A percentile compares a stretch with the other conserved stretches of the same genome.
These are phyloP conservation scores for Phytoseiulus persimilis DNA, from an alignment of 2,888 invertebrate species.

Conservation along the genomic window DNA sequence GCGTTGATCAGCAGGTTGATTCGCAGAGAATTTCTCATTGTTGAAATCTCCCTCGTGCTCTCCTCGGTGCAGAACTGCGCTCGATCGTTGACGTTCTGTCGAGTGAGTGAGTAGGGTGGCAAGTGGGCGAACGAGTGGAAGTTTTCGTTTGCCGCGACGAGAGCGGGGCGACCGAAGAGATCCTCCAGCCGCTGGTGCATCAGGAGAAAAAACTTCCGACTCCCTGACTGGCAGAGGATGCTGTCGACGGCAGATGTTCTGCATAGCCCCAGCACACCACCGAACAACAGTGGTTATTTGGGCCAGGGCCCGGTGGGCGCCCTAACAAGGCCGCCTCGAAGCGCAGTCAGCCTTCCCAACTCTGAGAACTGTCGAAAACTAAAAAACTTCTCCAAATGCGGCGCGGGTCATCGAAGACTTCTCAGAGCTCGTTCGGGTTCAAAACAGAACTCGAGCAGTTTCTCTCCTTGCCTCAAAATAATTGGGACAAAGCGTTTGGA, in stretches of 20 bases:
- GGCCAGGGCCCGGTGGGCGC: background rate
- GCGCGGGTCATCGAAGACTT: too few relatives aligned
- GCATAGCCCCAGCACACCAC: background rate
- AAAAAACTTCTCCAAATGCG: too few relatives aligned
- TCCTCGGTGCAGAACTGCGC: background rate
- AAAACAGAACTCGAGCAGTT: too few relatives aligned
- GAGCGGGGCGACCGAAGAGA: background rate
- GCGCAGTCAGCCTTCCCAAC: background rate
- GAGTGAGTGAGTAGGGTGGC: background rate
- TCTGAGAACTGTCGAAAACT: too few relatives aligned
- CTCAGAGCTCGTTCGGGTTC: too few relatives aligned
- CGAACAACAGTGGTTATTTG: background rate
- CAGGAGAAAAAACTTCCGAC: background rate
- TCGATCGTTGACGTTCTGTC: background rate
- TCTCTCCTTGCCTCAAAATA: too few relatives aligned
- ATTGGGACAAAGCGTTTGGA: too few relatives aligned
- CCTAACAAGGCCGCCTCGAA: background rate
- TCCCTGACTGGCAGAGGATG: background rate
- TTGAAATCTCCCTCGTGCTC: background rate
- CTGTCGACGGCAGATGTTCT: background rate
- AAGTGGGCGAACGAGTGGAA: background rate
- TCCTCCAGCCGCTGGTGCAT: background rate
- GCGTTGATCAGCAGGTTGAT: background rate
- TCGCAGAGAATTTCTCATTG: background rate
- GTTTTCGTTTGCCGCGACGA: background rate